A percentile compares a stretch with the other conserved stretches of the same genome.
phyloP scores from a whole-genome alignment of 92 coral and sea anemone species.

The Actinostola sp. region DNA sequence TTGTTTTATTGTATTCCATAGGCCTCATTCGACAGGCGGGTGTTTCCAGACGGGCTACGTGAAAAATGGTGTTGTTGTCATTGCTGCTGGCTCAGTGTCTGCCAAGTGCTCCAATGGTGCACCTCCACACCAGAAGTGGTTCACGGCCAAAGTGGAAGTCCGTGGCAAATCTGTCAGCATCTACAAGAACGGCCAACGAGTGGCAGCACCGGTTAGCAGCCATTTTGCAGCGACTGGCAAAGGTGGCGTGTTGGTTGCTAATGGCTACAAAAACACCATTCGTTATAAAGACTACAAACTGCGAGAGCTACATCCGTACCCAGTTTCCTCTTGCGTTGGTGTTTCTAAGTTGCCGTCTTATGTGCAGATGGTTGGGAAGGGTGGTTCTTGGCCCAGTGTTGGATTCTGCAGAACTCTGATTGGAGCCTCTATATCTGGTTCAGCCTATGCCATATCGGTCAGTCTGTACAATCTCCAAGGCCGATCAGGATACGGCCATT shows the following conservation, averaged over 20 bases:
- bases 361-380: conserved; percentile 8
- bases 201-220: too few relatives aligned
- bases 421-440: neutral
- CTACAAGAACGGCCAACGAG: too few relatives aligned
- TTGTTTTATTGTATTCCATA: too few relatives aligned
- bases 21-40: too few relatives aligned
- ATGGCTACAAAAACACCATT: conserved; percentile 63
- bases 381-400: conserved; percentile 13
- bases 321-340: neutral
- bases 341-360: neutral
- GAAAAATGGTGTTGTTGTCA: too few relatives aligned
- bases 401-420: conserved; percentile 21
- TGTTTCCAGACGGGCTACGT: too few relatives aligned
- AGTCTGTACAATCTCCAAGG: conserved; percentile 7
- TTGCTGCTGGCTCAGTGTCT: too few relatives aligned
- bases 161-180: neutral
- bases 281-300: conserved; percentile 44
- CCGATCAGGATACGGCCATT: conserved; percentile 4
- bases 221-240: neutral
- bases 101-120: too few relatives aligned
- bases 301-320: neutral
- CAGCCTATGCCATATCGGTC: conserved; percentile 14
- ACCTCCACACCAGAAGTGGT: too few relatives aligned
- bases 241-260: conserved; percentile 69
- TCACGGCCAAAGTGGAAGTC: conserved; percentile 4